These are phyloP conservation scores for Lepidurus packardi DNA, from an alignment of 1,140 invertebrate genomes.

Conservation along the genomic window DNA sequence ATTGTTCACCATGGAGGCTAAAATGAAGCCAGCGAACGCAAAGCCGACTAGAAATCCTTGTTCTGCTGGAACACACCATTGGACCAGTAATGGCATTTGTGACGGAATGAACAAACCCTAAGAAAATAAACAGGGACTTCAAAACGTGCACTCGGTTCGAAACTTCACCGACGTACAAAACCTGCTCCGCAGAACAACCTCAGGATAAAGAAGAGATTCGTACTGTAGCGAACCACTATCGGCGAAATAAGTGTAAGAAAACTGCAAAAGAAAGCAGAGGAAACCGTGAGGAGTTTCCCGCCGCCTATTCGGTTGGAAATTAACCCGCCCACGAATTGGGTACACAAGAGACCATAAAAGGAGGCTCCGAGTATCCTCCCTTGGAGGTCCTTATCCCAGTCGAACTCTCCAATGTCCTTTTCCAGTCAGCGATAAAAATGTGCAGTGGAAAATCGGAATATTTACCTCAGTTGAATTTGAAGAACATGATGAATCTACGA, in stretches of 20 bases:
- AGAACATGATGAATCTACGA: background rate
- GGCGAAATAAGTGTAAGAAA: background rate
- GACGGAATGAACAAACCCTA: slow-evolving; percentile 53
- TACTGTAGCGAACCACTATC: background rate
- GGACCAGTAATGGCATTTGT: slow-evolving; percentile 50
- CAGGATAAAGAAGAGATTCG: background rate
- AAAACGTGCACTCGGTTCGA: background rate
- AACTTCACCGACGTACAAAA: background rate
- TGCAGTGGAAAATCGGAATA: background rate
- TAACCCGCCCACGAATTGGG: background rate
- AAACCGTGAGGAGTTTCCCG: background rate
- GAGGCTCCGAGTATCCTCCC: background rate
- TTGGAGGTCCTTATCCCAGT: background rate
- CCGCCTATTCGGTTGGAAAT: slow-evolving; percentile 6
- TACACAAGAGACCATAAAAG: background rate
- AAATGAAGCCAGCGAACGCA: slow-evolving; percentile 44
- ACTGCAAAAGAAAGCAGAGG: background rate
- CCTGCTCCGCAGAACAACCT: background rate
- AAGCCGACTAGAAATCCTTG: slow-evolving; percentile 40
- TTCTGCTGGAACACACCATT: slow-evolving; percentile 45
- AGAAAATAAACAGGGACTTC: slow-evolving; percentile 24
- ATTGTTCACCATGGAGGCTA: slow-evolving; percentile 44
- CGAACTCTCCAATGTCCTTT: background rate
- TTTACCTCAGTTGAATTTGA: slow-evolving; percentile 6
- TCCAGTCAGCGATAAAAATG: background rate